A percentile compares a stretch with the other conserved stretches of the same genome.
Conservation (phyloP, 2,113 vertebrate species). For the Progne subis region DNA sequence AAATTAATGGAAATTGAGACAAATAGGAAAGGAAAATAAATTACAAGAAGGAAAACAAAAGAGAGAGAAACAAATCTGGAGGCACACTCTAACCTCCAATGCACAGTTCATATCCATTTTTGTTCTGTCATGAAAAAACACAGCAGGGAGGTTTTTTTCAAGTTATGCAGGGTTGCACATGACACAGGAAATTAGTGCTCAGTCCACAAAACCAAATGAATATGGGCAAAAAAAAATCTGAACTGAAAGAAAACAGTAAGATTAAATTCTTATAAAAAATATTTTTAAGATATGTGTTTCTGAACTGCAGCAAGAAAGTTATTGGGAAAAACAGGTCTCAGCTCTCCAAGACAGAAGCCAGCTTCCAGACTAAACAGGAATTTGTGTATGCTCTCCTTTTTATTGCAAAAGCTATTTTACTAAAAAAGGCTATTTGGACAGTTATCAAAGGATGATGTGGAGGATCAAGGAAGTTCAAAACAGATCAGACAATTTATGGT, state of each 20-base stretch:
- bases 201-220: neutral
- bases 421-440: constrained; percentile 5
- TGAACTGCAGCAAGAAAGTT: neutral
- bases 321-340: neutral
- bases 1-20: constrained; percentile 1
- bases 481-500: neutral
- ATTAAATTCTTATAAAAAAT: neutral
- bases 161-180: neutral
- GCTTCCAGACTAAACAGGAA: neutral
- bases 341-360: neutral
- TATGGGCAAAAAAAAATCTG: neutral
- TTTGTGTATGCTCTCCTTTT: neutral
- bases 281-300: neutral
- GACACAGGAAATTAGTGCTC: neutral
- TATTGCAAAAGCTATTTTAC: constrained; percentile 19
- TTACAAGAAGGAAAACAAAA: constrained; percentile 14
- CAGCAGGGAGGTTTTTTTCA: constrained; percentile 4
- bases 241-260: neutral
- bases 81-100: neutral
- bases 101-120: constrained; percentile 5
- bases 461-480: constrained; percentile 29
- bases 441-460: neutral
- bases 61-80: constrained; percentile 14
- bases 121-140: constrained; percentile 12
- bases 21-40: constrained; percentile 37